phyloP scores from a whole-genome alignment of 1,140 invertebrate species.

The Leptopilina boulardi region DNA sequence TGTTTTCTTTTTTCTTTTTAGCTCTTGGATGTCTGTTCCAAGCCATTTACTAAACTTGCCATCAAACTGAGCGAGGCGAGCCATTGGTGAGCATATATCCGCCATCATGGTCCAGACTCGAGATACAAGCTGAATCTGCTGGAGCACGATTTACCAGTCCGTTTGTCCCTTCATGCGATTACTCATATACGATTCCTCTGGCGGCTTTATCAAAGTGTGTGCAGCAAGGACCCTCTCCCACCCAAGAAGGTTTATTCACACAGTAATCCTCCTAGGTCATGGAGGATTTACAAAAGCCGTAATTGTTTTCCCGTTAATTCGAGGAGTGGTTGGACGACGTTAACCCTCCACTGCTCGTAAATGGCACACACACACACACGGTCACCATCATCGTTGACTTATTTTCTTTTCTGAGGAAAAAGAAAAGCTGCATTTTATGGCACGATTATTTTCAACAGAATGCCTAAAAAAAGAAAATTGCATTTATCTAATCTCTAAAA shows the following conservation, averaged over 20 bases:
- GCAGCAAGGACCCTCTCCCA: not conserved
- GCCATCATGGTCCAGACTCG: constrained; percentile 7
- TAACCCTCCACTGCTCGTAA: not conserved
- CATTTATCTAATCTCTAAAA: no score
- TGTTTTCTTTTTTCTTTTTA: no score
- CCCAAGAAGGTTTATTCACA: constrained; percentile 9
- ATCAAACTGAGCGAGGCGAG: not conserved
- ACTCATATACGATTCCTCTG: constrained; percentile 30
- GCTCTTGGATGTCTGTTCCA: not conserved
- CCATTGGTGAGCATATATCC: not conserved
- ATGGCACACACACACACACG: not conserved
- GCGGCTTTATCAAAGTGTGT: constrained; percentile 8
- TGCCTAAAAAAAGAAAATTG: no score
- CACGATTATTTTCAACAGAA: not conserved
- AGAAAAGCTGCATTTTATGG: constrained; percentile 14
- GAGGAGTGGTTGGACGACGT: not conserved
- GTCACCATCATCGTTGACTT: not conserved
- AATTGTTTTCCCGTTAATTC: constrained; percentile 30
- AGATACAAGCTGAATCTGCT: constrained; percentile 14
- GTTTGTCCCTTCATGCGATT: constrained; percentile 16
- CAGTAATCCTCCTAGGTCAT: constrained; percentile 6
- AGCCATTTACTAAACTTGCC: not conserved
- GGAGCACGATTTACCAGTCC: constrained; percentile 28
- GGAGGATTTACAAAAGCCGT: constrained; percentile 25
- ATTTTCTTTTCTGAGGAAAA: not conserved